phyloP scores from a whole-genome alignment of 2,888 invertebrate genomes.

The Drosophila setosimentum region DNA sequence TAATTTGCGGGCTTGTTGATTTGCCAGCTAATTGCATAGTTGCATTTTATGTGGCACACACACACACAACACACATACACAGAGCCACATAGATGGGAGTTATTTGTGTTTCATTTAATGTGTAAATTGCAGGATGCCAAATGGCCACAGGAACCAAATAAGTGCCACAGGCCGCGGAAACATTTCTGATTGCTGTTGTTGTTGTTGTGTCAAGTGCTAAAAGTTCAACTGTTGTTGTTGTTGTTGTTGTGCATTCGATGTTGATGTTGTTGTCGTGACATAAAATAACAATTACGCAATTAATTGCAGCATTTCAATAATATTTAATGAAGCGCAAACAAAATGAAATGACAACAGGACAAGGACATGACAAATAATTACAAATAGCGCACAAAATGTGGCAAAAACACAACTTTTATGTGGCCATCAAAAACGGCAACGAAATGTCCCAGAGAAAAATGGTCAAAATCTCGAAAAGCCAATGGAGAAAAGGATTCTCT shows the following conservation, averaged over 20 bases:
- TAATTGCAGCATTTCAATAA: slow-evolving; percentile 80
- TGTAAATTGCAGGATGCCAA: slow-evolving; percentile 67
- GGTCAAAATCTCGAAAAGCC: slow-evolving; percentile 20
- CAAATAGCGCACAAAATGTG: slow-evolving; percentile 47
- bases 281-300: slow-evolving; percentile 81
- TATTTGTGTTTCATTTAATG: slow-evolving; percentile 79
- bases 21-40: slow-evolving; percentile 70
- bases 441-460: slow-evolving; percentile 1
- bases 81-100: slow-evolving; percentile 45
- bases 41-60: slow-evolving; percentile 58
- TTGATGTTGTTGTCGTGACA: slow-evolving; percentile 51
- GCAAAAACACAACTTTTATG: slow-evolving; percentile 13
- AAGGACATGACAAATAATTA: slow-evolving; percentile 67
- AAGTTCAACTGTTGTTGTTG: slow-evolving; percentile 52
- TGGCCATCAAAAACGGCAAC: slow-evolving; percentile 13
- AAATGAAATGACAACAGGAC: slow-evolving; percentile 67
- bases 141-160: slow-evolving; percentile 49
- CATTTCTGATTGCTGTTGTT: slow-evolving; percentile 9
- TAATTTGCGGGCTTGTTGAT: slow-evolving; percentile 69
- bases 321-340: slow-evolving; percentile 81
- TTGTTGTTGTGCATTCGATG: slow-evolving; percentile 17
- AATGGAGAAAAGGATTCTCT: slow-evolving; percentile 34
- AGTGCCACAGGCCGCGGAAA: slow-evolving; percentile 37
- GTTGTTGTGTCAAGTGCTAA: slow-evolving; percentile 67
- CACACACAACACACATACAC: not conserved